phyloP scores from a whole-genome alignment of 2,113 vertebrate genomes.

The Calidris pugnax region DNA sequence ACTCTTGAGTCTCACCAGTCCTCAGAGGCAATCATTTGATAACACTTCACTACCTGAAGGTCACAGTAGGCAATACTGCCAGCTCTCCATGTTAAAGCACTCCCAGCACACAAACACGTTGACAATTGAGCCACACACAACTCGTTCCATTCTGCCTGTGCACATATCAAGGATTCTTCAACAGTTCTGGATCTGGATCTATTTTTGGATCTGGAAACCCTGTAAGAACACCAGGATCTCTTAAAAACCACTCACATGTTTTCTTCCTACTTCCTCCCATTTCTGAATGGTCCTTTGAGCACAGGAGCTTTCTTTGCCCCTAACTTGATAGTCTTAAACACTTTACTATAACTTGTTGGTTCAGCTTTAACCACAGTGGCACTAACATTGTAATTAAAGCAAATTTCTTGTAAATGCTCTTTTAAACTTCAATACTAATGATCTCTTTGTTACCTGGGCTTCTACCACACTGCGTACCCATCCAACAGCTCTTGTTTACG shows the following conservation, averaged over 20 bases:
- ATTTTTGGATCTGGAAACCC: neutral
- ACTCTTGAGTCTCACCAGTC: neutral
- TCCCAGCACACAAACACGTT: neutral
- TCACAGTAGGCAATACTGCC: neutral
- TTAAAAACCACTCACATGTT: neutral
- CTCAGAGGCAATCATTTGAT: neutral
- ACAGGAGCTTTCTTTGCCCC: neutral
- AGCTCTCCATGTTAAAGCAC: neutral
- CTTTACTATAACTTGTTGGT: neutral
- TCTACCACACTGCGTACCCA: constrained; percentile 2
- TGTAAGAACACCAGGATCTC: neutral
- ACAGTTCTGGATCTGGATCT: neutral
- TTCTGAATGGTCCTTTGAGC: neutral
- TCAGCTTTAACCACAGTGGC: neutral
- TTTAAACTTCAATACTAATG: neutral
- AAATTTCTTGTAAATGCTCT: neutral
- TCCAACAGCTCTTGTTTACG: constrained; percentile 1
- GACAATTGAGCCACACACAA: neutral
- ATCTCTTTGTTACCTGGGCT: neutral
- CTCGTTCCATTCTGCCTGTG: neutral
- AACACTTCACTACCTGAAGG: neutral
- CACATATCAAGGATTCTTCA: neutral
- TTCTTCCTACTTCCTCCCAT: neutral
- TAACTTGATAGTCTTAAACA: neutral
- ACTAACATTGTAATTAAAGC: neutral